These are phyloP conservation scores for Poecilia wingei DNA, from an alignment of 2,797 vertebrate genomes.

Conservation along the genomic window DNA sequence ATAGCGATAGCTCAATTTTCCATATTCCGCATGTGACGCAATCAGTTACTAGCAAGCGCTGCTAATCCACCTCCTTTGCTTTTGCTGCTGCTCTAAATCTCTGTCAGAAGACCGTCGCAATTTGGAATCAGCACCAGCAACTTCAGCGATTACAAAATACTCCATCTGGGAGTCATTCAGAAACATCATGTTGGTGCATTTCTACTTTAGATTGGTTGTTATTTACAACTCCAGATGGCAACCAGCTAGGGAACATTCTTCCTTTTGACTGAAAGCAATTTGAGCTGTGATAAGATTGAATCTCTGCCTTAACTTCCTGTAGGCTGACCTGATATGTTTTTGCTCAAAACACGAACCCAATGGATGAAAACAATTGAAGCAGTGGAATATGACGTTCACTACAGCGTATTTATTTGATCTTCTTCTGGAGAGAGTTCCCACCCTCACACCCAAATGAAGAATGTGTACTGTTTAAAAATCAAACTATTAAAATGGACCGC, in stretches of 20 bases:
- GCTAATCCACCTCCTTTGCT: not conserved
- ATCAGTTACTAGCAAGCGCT: no score
- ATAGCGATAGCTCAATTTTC: not conserved
- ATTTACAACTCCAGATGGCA: not conserved
- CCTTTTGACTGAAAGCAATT: not conserved
- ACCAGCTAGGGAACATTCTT: not conserved
- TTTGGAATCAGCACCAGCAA: not conserved
- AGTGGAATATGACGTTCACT: not conserved
- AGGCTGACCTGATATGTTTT: not conserved
- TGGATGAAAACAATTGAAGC: constrained; percentile 8
- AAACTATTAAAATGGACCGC: constrained; percentile 46
- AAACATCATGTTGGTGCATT: not conserved
- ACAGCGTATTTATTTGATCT: not conserved
- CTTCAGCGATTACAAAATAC: not conserved
- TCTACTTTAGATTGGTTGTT: not conserved
- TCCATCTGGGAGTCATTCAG: not conserved
- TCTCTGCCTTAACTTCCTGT: not conserved
- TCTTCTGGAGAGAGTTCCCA: constrained; percentile 4
- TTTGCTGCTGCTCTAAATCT: not conserved
- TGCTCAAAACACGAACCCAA: constrained; percentile 14
- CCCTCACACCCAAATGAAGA: not conserved
- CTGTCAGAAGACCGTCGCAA: not conserved
- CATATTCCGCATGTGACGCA: no score
- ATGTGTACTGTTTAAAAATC: not conserved
- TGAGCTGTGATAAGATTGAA: not conserved